These are phyloP conservation scores for Nephotettix cincticeps DNA, from an alignment of 1,140 invertebrate genomes.

Conservation along the genomic window DNA sequence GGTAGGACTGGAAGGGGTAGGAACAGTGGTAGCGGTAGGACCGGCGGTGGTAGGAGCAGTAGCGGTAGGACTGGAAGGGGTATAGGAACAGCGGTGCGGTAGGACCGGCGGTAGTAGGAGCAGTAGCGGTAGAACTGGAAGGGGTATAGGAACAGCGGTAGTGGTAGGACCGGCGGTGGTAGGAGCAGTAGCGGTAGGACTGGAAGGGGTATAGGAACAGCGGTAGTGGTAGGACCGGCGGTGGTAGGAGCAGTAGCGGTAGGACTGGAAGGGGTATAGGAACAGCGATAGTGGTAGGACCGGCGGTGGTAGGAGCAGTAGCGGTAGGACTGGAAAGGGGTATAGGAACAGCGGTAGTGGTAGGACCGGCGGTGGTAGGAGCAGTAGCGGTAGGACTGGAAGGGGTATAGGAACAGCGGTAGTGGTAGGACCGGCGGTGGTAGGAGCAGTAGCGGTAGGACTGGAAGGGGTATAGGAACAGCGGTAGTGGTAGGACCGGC, in stretches of 20 bases:
- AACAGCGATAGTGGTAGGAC: constrained; percentile 14
- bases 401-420: constrained; percentile 2
- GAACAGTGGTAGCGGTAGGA: neutral
- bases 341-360: constrained; percentile 17
- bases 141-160: neutral
- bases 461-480: neutral
- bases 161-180: neutral
- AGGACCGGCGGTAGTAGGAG: neutral
- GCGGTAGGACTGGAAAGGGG: constrained; percentile 16
- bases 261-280: neutral
- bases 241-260: constrained; percentile 8
- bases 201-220: neutral
- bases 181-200: constrained; percentile 2
- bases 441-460: neutral
- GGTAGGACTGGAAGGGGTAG: neutral
- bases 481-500: constrained; percentile 5
- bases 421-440: neutral
- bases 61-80: neutral
- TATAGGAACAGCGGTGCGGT: neutral
- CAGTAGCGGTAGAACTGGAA: constrained; percentile 11
- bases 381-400: neutral
- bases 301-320: constrained; percentile 21
- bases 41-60: neutral
- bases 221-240: neutral
- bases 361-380: constrained; percentile 14